Base-by-base conservation (phyloP, 2,113 vertebrate genomes). In the Pipra filicauda region DNA sequence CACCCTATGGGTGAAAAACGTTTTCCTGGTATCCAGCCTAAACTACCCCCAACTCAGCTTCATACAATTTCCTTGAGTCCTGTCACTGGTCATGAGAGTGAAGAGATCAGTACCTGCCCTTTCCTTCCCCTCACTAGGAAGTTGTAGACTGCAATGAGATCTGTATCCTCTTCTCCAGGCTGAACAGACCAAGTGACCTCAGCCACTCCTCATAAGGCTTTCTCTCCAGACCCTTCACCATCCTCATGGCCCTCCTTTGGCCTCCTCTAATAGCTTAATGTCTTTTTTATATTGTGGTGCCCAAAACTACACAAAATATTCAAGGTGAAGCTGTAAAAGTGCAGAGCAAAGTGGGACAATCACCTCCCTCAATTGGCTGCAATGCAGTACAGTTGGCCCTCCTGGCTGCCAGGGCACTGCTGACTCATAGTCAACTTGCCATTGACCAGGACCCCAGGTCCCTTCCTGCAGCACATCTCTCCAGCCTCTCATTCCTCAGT, bases 371-470 rank as follows among this genome's bases (percentile, higher is more conserved):
- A 16, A 16, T 22, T 0, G 0, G 16, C n/a, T 76, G 28, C 2
- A 0, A 33, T 49, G 28, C 15, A 49, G 21, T 31, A 33, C 0
- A 4, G 4, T 8, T 31, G 12, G 58, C 23, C 27, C 28, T 51
- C 17, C 30, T 33, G 44, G 11, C 44, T 62, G 3, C 27, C 44
- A 16, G 22, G 17, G 7, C 23, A 21, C 28, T 31, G 22, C 35
- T 51, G 74, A 7, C 12, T 49, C n/a, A 15, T 39, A 13, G 24
- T 76, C n/a, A 15, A 7, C 7, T 39, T 51, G 7, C 6, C 9
- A 15, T 26, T 0, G 1, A 20, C 9, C 35, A 33, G 22, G 28
- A 51, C 8, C 7, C 17, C 17, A 15, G 9, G 8, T 41, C 17
- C 22, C 10, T 77, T 64, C 41, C 23, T 26, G 8, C n/a, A 31